Base-by-base conservation (phyloP, 2,888 invertebrate genomes). In the Diachrysia chrysitis region DNA sequence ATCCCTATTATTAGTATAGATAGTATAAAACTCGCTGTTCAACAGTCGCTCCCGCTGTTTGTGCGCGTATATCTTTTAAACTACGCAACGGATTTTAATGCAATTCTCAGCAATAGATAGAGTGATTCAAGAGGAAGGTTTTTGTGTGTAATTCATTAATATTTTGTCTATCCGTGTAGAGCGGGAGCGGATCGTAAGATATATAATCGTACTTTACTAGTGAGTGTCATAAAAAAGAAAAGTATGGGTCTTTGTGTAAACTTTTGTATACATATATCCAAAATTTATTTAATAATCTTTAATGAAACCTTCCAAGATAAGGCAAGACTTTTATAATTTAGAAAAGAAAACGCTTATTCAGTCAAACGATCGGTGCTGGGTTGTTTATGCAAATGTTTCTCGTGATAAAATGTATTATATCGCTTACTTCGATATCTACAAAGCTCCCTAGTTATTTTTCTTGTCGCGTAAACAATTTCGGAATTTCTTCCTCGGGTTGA, bases 391-490 rank as follows among this genome's bases (percentile, higher is more conserved):
- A 42, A 51, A 64, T 7, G 21, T 60, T 7, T 7, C 37, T 54
- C 4, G 35, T 19, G 57, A 32, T 51, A 64, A 70, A 64, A 68
- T 55, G 3, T 62, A 59, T 58, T 21, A 48, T 60, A 32, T 63
- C 57, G 42, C 3, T 46, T 51, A 62, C 19, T 48, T 7, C 37
- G 54, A 53, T 57, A 37, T 32, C 65, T 63, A 67, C 14, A 42
- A 71, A 64, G 53, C 54, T 25, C 9, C 57, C 14, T 37, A 59
- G 63, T 72, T 65, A 17, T 57, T 64, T 66, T 72, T 65, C 65
- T 63, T 35, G 66, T 65, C 66, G 37, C 69, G 63, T 58, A 63
- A 76, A 69, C 60, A 64, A 67, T 67, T 61, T 57, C 19, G 29
- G 35, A 42, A 54, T 32, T 58, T 62, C 42, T 55, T 7, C n/a